These are phyloP conservation scores for Drosophila ohnishii DNA, from an alignment of 1,140 invertebrate genomes.

Conservation along the genomic window DNA sequence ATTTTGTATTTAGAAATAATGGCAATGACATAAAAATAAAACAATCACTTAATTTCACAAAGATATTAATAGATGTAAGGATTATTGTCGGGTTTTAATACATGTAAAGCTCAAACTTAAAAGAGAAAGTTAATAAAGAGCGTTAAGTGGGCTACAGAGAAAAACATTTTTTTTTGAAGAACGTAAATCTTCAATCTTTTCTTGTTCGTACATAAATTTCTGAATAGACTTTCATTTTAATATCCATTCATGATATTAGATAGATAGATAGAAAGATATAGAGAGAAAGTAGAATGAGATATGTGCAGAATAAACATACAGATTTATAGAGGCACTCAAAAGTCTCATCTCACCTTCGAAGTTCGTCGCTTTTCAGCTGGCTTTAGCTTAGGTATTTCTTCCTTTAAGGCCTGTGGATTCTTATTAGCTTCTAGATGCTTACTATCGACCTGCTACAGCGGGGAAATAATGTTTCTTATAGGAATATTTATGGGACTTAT, in stretches of 20 bases:
- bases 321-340: neutral
- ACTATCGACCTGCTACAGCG: constrained; percentile 53
- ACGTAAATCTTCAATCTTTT: too few relatives aligned
- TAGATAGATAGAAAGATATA: neutral
- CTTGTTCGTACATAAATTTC: too few relatives aligned
- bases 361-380: constrained; percentile 55
- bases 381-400: constrained; percentile 79
- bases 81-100: neutral
- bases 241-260: neutral
- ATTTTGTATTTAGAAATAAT: neutral
- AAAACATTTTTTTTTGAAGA: neutral
- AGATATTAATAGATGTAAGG: neutral
- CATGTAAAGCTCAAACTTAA: neutral
- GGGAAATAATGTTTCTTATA: constrained; percentile 31
- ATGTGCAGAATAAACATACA: neutral
- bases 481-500: neutral
- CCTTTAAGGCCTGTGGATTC: constrained; percentile 65
- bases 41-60: neutral
- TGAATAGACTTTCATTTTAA: neutral
- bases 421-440: constrained; percentile 67
- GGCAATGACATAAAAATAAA: neutral
- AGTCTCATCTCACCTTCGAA: constrained; percentile 65
- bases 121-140: constrained; percentile 1
- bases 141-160: neutral
- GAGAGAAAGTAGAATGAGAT: neutral